Percentiles rank a stretch among this genome's conserved stretches.
Evolutionary conservation across 2,113 vertebrate species (phyloP).

Genomic region (Leucoraja erinaceus): DNA sequence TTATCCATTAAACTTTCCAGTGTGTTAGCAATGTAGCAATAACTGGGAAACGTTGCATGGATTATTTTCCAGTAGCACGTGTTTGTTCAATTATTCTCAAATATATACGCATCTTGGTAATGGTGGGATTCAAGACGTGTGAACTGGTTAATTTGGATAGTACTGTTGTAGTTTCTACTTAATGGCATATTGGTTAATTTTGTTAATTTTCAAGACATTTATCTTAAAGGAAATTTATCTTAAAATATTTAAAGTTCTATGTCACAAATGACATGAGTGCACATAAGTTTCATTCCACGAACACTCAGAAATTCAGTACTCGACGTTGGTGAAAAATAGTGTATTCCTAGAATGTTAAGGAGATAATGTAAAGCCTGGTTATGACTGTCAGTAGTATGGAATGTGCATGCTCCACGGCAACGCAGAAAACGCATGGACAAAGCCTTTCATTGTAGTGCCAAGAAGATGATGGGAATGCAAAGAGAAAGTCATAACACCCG

Average conservation of each 20-base stretch:
- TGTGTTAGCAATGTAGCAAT: not conserved
- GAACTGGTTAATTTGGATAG: not conserved
- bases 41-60: not conserved
- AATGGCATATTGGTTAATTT: not conserved
- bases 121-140: not conserved
- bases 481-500: not conserved
- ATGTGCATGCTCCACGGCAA: not conserved
- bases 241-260: not conserved
- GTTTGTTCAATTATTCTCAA: constrained; percentile 13
- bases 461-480: not conserved
- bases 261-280: not conserved
- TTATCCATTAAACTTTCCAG: not conserved
- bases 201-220: not conserved
- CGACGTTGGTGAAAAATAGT: not conserved
- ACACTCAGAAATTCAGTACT: not conserved
- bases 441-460: not conserved
- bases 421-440: not conserved
- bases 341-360: not conserved
- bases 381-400: not conserved
- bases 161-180: not conserved
- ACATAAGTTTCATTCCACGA: not conserved
- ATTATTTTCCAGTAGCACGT: not conserved
- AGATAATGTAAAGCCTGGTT: not conserved
- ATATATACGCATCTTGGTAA: not conserved
- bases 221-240: not conserved